Conservation (phyloP, 2,797 vertebrate species). For the Mormyrus hasselquistii region DNA sequence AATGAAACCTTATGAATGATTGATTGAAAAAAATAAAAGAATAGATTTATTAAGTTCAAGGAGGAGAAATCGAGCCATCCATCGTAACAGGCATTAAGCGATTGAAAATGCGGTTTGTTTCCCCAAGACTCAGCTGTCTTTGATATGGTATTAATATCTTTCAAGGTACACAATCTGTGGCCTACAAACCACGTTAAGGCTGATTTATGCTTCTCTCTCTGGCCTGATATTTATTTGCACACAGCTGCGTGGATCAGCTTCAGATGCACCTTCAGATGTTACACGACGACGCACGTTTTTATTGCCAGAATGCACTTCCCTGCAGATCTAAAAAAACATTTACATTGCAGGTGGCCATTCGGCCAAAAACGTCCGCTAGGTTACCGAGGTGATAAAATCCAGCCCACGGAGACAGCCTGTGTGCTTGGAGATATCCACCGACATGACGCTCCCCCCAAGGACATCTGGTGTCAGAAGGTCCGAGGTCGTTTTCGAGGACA, state of each 20-base stretch:
- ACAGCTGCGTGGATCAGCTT: background rate
- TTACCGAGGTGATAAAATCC: background rate
- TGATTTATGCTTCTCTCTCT: slow-evolving; percentile 4
- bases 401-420: background rate
- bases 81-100: background rate
- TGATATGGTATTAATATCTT: slow-evolving; percentile 25
- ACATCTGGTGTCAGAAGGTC: background rate
- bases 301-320: background rate
- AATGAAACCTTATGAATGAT: slow-evolving; percentile 22
- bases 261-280: background rate
- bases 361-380: background rate
- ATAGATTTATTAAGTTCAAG: slow-evolving; percentile 24
- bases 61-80: slow-evolving; percentile 28
- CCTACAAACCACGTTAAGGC: background rate
- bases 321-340: background rate
- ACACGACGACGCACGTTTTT: background rate
- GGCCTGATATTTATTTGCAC: background rate
- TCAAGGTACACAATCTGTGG: background rate
- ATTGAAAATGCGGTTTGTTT: background rate
- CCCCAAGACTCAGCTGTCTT: slow-evolving; percentile 15
- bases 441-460: background rate
- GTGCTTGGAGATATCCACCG: background rate
- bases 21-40: slow-evolving; percentile 19
- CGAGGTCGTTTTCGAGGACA: background rate
- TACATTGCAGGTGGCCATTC: background rate